Evolutionary conservation across 1,140 invertebrate genomes (phyloP).

Genomic region (Arctopsyche grandis): DNA sequence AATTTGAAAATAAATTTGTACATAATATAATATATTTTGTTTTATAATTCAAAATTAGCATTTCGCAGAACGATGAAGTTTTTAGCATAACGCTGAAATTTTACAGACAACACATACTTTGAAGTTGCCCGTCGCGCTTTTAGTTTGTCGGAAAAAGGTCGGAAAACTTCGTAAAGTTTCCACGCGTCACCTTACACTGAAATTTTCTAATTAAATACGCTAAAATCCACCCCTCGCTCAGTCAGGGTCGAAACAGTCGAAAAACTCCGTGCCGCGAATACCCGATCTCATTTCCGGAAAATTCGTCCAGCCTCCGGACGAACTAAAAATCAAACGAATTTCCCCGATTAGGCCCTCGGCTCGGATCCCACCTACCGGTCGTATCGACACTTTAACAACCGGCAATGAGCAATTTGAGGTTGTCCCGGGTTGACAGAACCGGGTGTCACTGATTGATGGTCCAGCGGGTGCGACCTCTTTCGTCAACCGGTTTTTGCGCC

Average conservation of each 20-base stretch:
- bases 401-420: slow-evolving; percentile 2
- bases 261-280: background rate
- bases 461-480: background rate
- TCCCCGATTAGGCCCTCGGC: background rate
- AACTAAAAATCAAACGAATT: background rate
- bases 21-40: too few relatives aligned
- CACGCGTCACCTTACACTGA: too few relatives aligned
- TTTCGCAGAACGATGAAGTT: too few relatives aligned
- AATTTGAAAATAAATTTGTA: too few relatives aligned
- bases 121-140: too few relatives aligned
- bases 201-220: too few relatives aligned
- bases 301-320: background rate
- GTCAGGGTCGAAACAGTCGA: background rate
- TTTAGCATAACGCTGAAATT: too few relatives aligned
- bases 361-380: background rate
- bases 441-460: slow-evolving; percentile 28
- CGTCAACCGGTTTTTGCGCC: background rate
- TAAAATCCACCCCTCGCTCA: background rate
- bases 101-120: too few relatives aligned
- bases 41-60: too few relatives aligned
- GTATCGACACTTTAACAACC: background rate
- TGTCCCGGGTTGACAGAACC: background rate
- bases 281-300: background rate
- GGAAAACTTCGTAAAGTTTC: too few relatives aligned
- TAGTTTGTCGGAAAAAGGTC: too few relatives aligned